Base-by-base conservation (phyloP, 2,113 vertebrate species). In the Sardina pilchardus region DNA sequence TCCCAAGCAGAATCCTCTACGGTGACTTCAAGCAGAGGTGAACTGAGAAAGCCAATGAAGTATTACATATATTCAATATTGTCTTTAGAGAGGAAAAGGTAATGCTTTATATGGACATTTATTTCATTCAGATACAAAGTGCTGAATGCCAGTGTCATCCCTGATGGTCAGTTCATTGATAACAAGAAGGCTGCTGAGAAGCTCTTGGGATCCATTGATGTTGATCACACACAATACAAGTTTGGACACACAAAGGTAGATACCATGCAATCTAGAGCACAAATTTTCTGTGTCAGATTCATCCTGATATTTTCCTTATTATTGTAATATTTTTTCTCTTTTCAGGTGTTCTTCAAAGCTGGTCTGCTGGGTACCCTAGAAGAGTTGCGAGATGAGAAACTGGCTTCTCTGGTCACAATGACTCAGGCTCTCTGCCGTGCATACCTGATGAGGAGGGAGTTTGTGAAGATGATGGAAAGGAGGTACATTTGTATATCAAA, bases 341-440 rank as follows among this genome's bases (percentile, higher is more conserved):
- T 12, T 42, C 59, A 97, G 96, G 96, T 97, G 86, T 97, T 97
- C 94, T 97, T 97, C 93, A 97, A 97, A 95, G 96, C 96, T 93
- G 96, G 96, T 59, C 92, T 97, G 78, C 86, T 97, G 89, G 96
- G 96, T 53, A 91, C 93, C 36, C 94, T 97, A 88, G 96, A 97
- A 75, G 96, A 97, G 93, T 97, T 97, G 96, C 93, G 96, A 43
- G 96, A 97, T 92, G 96, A 97, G 2, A 96, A 96, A 85, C 86
- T 96, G 88, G 96, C 96, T 42, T 81, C 94, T 88, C 93, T 97
- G 85, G 96, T 97, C 85, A 97, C 96, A 63, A 95, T 95, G 87
- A 97, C 96, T 7, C 96, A 97, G 47, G 96, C 96, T 0, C 67
- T 75, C 30, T 75, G 30, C 30, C 67, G 67, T 75, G 67, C 67